Evolutionary conservation across 1,140 invertebrate genomes (phyloP).

Genomic region (Brachionus asplanchnoidis): DNA sequence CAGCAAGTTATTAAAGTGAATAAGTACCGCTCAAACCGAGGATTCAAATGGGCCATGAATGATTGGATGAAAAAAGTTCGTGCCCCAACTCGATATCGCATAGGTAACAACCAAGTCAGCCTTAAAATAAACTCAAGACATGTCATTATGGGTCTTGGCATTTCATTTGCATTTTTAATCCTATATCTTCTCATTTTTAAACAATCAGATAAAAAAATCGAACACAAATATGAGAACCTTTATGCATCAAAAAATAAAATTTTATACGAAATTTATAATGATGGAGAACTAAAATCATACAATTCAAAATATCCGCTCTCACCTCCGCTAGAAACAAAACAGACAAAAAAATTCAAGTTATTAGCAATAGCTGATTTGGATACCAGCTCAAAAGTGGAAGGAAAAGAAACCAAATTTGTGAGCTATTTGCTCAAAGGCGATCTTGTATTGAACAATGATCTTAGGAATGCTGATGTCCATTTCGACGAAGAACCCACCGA

Average conservation of each 20-base stretch:
- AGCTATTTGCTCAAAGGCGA: slow-evolving; percentile 31
- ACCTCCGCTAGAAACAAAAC: neutral
- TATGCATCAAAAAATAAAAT: neutral
- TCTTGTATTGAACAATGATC: neutral
- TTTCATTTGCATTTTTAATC: neutral
- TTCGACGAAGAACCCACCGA: slow-evolving; percentile 13
- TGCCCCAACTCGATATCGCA: slow-evolving; percentile 27
- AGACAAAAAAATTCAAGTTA: neutral
- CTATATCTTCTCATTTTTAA: slow-evolving; percentile 1
- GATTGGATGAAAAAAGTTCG: slow-evolving; percentile 41
- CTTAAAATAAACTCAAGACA: slow-evolving; percentile 9
- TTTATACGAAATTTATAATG: neutral
- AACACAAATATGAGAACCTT: neutral
- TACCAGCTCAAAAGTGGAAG: neutral
- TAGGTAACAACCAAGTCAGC: slow-evolving; percentile 21
- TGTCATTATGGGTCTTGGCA: neutral
- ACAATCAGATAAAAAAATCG: neutral
- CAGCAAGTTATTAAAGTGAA: neutral
- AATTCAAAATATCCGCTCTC: slow-evolving; percentile 1
- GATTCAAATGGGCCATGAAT: slow-evolving; percentile 39
- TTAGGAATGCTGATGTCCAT: neutral
- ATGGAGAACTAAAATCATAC: neutral
- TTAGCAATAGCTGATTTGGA: slow-evolving; percentile 31
- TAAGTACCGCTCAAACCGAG: neutral
- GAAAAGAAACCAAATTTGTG: slow-evolving; percentile 17